These are phyloP conservation scores for Steinernema hermaphroditum DNA, from an alignment of 2,888 invertebrate species.

Conservation along the genomic window DNA sequence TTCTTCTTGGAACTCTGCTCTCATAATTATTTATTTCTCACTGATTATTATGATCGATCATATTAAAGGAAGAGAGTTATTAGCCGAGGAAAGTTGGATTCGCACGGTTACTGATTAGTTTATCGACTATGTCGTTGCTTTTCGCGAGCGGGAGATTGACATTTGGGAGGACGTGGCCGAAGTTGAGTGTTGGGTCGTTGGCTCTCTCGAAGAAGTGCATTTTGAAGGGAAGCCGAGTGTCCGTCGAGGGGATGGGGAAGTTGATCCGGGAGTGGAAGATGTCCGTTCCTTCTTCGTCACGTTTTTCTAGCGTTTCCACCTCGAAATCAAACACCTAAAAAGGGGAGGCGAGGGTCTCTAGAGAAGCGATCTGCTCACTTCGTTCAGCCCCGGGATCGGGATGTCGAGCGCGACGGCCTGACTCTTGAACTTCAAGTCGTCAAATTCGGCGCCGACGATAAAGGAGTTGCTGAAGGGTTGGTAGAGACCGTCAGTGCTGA, in stretches of 20 bases:
- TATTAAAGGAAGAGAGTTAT: not conserved
- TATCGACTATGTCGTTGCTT: conserved; percentile 44
- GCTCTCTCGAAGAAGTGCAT: conserved; percentile 49
- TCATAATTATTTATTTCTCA: too few species aligned
- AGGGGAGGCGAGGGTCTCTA: not conserved
- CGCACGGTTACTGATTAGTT: conserved; percentile 46
- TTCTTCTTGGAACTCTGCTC: too few species aligned
- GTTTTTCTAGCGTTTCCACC: conserved; percentile 48
- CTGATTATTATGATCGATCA: too few species aligned
- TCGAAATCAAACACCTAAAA: conserved; percentile 50
- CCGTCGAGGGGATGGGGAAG: conserved; percentile 48
- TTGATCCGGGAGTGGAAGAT: conserved; percentile 50
- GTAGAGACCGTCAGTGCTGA: conserved; percentile 49
- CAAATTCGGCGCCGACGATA: conserved; percentile 50
- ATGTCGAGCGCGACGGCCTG: conserved; percentile 50
- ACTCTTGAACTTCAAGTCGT: conserved; percentile 46
- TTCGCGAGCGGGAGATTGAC: conserved; percentile 44
- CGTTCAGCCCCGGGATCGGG: conserved; percentile 48
- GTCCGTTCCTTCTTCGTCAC: conserved; percentile 47
- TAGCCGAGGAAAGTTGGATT: conserved; percentile 50
- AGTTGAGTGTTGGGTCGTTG: conserved; percentile 49
- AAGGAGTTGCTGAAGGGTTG: conserved; percentile 48
- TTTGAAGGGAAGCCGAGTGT: conserved; percentile 47
- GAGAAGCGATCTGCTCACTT: conserved; percentile 32
- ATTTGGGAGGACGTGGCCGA: conserved; percentile 48